Evolutionary conservation across 2,888 invertebrate species (phyloP).

Genomic region (Dicyrtoma fusca): DNA sequence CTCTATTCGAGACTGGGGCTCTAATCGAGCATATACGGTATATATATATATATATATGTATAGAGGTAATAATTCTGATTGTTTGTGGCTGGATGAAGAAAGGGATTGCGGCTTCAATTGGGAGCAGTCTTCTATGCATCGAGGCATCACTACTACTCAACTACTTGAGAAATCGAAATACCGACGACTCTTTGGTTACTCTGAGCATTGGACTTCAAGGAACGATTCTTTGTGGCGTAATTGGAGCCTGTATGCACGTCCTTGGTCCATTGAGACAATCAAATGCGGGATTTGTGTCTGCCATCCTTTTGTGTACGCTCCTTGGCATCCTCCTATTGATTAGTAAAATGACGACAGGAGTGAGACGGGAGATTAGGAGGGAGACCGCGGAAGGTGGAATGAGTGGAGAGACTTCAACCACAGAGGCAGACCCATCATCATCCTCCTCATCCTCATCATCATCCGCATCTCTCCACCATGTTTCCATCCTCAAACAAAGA

Average conservation of each 20-base stretch:
- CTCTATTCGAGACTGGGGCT: no score
- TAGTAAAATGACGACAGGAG: neutral
- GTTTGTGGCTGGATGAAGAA: no score
- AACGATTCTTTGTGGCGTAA: conserved; percentile 30
- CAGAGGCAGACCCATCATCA: neutral
- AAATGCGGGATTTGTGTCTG: conserved; percentile 36
- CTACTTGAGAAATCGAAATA: conserved; percentile 26
- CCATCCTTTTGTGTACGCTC: conserved; percentile 35
- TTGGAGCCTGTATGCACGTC: conserved; percentile 14
- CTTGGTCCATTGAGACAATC: neutral
- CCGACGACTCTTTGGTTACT: conserved; percentile 26
- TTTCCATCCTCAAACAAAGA: conserved; percentile 18
- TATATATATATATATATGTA: no score
- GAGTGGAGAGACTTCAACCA: no score
- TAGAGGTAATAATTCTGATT: no score
- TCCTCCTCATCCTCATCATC: neutral
- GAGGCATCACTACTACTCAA: conserved; percentile 36
- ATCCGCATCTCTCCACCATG: neutral
- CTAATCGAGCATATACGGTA: no score
- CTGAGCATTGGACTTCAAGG: conserved; percentile 38
- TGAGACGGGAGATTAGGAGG: no score
- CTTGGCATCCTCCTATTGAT: conserved; percentile 13
- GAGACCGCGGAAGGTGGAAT: neutral
- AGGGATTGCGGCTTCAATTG: conserved; percentile 40
- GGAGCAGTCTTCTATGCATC: conserved; percentile 33